phyloP scores from a whole-genome alignment of 2,113 vertebrate species.

The Chrysochloris asiatica region DNA sequence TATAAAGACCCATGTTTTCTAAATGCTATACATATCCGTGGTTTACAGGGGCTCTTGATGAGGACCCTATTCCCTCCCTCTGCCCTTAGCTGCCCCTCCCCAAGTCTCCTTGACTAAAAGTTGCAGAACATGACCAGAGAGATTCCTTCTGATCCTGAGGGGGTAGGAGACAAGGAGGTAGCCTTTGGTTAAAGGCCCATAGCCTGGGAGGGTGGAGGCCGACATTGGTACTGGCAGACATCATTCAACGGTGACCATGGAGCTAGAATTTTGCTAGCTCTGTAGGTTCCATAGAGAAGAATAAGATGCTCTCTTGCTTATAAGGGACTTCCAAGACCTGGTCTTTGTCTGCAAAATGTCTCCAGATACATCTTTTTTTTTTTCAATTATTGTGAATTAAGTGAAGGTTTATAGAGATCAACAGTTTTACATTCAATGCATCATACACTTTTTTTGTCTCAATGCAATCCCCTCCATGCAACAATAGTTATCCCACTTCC shows the following conservation, averaged over 20 bases:
- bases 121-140: not conserved
- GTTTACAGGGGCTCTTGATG: slow-evolving; percentile 16
- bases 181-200: not conserved
- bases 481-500: no score
- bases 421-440: no score
- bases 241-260: not conserved
- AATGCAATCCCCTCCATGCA: no score
- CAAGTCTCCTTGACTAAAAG: slow-evolving; percentile 44
- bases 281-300: not conserved
- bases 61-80: not conserved
- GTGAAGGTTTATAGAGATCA: no score
- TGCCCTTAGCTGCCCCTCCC: not conserved
- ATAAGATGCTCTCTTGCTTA: not conserved
- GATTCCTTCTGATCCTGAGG: not conserved
- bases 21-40: slow-evolving; percentile 77
- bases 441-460: no score
- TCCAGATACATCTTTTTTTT: not conserved
- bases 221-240: not conserved
- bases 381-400: no score
- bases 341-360: no score
- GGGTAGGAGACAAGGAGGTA: not conserved
- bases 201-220: not conserved
- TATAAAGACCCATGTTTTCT: slow-evolving; percentile 80
- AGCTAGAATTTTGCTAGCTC: not conserved
- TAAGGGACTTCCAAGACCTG: not conserved